phyloP scores from a whole-genome alignment of 1,140 invertebrate species.

The Octopus sinensis region DNA sequence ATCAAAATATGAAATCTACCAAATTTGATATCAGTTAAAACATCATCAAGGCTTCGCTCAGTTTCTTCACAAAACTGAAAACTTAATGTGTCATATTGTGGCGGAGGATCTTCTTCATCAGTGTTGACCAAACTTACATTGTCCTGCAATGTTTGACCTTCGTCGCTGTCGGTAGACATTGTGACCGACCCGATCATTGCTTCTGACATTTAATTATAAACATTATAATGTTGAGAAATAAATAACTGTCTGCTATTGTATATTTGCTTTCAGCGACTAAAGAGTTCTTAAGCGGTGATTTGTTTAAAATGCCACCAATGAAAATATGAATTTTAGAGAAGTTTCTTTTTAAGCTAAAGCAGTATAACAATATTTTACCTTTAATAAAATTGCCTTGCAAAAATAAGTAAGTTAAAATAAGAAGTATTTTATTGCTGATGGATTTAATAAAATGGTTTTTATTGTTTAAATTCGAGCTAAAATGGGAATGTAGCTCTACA shows the following conservation, averaged over 20 bases:
- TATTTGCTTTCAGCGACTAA: background rate
- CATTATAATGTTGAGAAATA: background rate
- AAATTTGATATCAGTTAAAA: conserved; percentile 40
- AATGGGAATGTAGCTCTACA: no score
- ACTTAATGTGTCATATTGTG: conserved; percentile 1
- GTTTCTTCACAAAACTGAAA: background rate
- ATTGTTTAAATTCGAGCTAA: no score
- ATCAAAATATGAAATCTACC: conserved; percentile 45
- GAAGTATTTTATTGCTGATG: no score
- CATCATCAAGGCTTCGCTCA: conserved; percentile 35
- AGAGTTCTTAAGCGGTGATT: background rate
- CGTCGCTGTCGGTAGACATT: background rate
- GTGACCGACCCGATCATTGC: background rate
- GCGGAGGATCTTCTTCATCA: background rate
- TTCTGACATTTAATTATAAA: conserved; percentile 1
- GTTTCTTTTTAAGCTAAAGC: no score
- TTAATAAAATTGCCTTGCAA: no score
- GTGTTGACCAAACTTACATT: background rate
- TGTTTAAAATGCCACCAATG: no score
- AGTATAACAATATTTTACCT: no score
- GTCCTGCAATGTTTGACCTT: background rate
- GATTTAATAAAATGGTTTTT: no score
- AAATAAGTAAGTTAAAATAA: no score
- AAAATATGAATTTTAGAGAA: no score
- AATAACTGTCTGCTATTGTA: background rate